A percentile compares a stretch with the other conserved stretches of the same genome.
phyloP scores from a whole-genome alignment of 2,888 invertebrate species.

The Phrixothrix hirtus region DNA sequence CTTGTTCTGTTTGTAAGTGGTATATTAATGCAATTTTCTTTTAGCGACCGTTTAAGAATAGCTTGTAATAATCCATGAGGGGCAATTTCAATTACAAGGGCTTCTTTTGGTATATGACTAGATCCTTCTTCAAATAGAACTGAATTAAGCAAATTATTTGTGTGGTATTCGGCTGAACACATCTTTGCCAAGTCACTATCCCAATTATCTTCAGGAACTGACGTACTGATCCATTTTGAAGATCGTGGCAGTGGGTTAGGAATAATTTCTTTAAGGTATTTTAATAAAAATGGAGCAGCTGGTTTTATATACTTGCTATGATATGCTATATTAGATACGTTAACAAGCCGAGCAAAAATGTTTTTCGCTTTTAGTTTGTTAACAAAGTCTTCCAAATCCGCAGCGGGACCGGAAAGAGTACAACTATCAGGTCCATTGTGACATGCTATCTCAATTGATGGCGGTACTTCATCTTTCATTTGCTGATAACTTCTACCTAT shows the following conservation, averaged over 20 bases:
- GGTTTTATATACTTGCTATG: conserved; percentile 79
- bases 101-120: conserved; percentile 76
- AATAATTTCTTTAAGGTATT: conserved; percentile 56
- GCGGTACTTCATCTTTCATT: conserved; percentile 67
- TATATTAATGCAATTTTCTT: conserved; percentile 71
- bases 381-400: conserved; percentile 64
- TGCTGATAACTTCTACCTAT: conserved; percentile 55
- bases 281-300: conserved; percentile 54
- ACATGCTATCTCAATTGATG: conserved; percentile 74
- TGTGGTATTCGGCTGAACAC: conserved; percentile 70
- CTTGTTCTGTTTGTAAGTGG: conserved; percentile 74
- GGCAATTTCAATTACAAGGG: conserved; percentile 85
- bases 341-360: conserved; percentile 81
- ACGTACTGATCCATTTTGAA: conserved; percentile 68
- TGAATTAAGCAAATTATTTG: conserved; percentile 68
- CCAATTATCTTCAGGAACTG: conserved; percentile 66
- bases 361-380: conserved; percentile 65
- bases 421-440: conserved; percentile 78
- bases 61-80: conserved; percentile 89
- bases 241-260: conserved; percentile 59
- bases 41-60: conserved; percentile 77
- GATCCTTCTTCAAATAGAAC: conserved; percentile 84
- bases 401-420: conserved; percentile 76
- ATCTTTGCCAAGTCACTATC: conserved; percentile 59
- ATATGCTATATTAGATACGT: conserved; percentile 86